Conservation (phyloP, 2,113 vertebrate species). For the Brienomyrus brachyistius region DNA sequence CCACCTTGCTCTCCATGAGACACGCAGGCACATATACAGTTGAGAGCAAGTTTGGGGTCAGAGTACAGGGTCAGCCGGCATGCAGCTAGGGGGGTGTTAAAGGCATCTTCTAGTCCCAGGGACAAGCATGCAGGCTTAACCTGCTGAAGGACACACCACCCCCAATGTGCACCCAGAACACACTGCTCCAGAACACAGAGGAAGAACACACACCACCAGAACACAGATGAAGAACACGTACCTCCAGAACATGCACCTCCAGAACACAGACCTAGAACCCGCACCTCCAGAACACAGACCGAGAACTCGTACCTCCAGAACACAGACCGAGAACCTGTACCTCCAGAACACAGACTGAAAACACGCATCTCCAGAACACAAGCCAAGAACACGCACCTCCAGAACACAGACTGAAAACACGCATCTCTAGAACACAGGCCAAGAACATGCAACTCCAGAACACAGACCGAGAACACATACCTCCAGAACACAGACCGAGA, state of each 20-base stretch:
- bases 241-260: no score
- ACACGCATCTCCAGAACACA: no score
- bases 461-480: no score
- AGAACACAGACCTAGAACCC: background rate
- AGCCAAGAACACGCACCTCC: no score
- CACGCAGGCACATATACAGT: background rate
- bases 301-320: background rate
- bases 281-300: no score
- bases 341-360: no score
- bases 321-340: no score
- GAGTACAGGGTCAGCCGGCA: background rate
- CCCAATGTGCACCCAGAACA: background rate
- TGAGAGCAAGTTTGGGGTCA: background rate
- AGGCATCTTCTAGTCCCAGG: background rate
- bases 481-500: no score
- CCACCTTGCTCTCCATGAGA: background rate
- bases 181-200: background rate
- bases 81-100: background rate
- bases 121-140: background rate
- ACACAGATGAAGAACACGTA: background rate
- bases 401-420: no score
- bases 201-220: no score
- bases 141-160: background rate
- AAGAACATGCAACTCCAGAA: no score
- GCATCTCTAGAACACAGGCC: no score